Evolutionary conservation across 1,140 invertebrate species (phyloP).

Genomic region (Campodea augens): DNA sequence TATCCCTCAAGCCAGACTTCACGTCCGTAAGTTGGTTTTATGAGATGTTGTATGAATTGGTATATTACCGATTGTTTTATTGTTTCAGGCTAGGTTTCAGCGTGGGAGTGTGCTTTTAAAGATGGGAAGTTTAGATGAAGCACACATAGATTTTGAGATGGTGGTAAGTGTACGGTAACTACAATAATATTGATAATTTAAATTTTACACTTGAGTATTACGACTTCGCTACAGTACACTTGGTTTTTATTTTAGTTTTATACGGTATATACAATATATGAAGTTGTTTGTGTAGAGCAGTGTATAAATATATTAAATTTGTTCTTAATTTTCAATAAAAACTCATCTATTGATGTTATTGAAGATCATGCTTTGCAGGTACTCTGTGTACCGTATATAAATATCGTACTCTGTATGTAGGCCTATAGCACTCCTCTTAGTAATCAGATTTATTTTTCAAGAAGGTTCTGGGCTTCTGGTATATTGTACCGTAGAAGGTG

Average conservation of each 20-base stretch:
- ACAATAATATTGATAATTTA: constrained; percentile 1
- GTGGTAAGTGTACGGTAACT: constrained; percentile 44
- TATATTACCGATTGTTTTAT: constrained; percentile 9
- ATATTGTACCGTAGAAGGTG: no score
- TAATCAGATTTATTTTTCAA: no score
- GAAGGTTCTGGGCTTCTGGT: no score
- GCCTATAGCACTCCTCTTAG: no score
- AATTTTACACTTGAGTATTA: constrained; percentile 1
- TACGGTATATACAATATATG: background rate
- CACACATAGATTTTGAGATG: constrained; percentile 59
- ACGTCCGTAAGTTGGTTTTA: constrained; percentile 34
- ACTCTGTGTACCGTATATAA: background rate
- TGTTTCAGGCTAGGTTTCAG: constrained; percentile 54
- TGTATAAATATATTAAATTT: background rate
- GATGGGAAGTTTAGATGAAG: constrained; percentile 62
- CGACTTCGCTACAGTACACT: constrained; percentile 3
- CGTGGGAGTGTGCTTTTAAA: constrained; percentile 74
- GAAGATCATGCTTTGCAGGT: background rate
- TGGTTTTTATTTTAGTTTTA: constrained; percentile 3
- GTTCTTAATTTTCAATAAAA: no score
- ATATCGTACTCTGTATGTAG: no score
- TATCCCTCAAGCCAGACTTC: constrained; percentile 90
- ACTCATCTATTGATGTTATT: no score
- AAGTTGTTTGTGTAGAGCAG: background rate
- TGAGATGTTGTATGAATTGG: background rate